Conservation (phyloP, 2,888 invertebrate species). For the Xanthorhoe spadicearia region DNA sequence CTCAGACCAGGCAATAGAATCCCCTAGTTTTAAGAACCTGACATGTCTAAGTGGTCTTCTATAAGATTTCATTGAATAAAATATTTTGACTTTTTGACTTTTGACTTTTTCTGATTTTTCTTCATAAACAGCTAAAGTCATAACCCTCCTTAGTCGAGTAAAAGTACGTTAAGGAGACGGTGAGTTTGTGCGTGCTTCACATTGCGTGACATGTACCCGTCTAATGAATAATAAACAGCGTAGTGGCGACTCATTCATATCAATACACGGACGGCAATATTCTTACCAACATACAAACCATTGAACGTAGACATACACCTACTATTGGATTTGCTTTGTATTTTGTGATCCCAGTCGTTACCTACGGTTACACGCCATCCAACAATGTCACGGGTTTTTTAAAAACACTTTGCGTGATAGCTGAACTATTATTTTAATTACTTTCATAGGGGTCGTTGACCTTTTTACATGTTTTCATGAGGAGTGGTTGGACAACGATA, state of each 20-base stretch:
- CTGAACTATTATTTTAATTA: constrained; percentile 81
- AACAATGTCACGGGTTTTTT: constrained; percentile 58
- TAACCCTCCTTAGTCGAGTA: constrained; percentile 5
- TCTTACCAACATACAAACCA: constrained; percentile 74
- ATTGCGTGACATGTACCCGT: constrained; percentile 80
- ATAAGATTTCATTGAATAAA: no score
- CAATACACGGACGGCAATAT: constrained; percentile 77
- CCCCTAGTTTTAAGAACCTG: no score
- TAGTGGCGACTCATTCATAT: constrained; percentile 80
- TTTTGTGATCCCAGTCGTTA: constrained; percentile 49
- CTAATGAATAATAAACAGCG: constrained; percentile 83
- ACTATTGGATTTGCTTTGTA: constrained; percentile 58
- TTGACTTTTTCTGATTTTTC: no score
- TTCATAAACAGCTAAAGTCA: not conserved
- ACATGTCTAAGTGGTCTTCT: no score
- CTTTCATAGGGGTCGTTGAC: constrained; percentile 72
- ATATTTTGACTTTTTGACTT: no score
- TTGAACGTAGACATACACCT: constrained; percentile 69
- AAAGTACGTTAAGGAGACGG: constrained; percentile 73
- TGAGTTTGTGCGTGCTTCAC: constrained; percentile 75
- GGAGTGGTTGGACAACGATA: constrained; percentile 48
- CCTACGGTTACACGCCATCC: constrained; percentile 50
- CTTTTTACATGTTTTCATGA: constrained; percentile 62
- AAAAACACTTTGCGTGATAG: constrained; percentile 74
- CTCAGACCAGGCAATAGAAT: no score